These are phyloP conservation scores for Bellardia pandia DNA, from an alignment of 2,888 invertebrate genomes.

Conservation along the genomic window DNA sequence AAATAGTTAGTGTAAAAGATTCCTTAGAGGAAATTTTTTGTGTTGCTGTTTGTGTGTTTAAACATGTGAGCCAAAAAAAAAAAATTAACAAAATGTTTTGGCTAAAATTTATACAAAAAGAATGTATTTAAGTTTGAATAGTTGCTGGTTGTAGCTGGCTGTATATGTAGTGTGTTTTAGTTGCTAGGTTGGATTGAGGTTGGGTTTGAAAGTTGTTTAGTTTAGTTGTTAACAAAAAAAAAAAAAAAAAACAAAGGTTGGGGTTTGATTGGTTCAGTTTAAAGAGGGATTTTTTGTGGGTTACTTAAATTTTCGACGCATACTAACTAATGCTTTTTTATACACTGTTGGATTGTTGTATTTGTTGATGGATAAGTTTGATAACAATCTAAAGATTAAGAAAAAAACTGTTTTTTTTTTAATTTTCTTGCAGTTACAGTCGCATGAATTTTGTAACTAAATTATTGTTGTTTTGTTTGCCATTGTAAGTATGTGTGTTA, in stretches of 20 bases:
- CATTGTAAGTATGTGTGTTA: constrained; percentile 75
- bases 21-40: neutral
- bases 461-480: constrained; percentile 4
- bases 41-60: too few species aligned
- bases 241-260: neutral
- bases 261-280: constrained; percentile 6
- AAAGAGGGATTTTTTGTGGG: neutral
- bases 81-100: neutral
- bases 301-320: neutral
- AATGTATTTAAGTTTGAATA: neutral
- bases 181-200: neutral
- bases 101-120: neutral
- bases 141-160: neutral
- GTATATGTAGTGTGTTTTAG: neutral
- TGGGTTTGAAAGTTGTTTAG: constrained; percentile 2
- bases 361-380: too few species aligned
- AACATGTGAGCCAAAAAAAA: neutral
- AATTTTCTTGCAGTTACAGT: too few species aligned
- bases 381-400: too few species aligned
- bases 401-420: too few species aligned
- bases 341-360: neutral
- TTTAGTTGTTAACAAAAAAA: neutral
- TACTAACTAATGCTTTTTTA: neutral
- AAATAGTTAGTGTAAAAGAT: neutral
- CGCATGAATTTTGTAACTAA: neutral